These are phyloP conservation scores for Mormyrus lacerda DNA, from an alignment of 2,113 vertebrate species.

Conservation along the genomic window DNA sequence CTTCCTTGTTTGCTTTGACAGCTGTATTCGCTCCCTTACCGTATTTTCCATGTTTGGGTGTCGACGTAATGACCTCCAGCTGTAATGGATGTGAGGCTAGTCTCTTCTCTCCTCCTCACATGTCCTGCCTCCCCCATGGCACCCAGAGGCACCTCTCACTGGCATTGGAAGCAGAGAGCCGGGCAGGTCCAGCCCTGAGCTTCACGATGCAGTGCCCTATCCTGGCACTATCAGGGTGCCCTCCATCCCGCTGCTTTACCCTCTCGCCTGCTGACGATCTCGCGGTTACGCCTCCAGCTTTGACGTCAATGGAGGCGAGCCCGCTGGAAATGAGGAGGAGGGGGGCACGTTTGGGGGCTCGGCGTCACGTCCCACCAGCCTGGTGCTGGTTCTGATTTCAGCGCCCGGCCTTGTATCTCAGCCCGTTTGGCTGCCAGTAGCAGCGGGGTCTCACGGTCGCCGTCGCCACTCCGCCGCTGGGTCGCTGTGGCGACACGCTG, in stretches of 20 bases:
- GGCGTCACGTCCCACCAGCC: not conserved
- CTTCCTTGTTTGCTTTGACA: not conserved
- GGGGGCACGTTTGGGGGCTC: not conserved
- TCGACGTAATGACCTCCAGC: not conserved
- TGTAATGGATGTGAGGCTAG: not conserved
- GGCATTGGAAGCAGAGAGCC: not conserved
- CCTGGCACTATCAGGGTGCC: not conserved
- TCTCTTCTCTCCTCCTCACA: not conserved
- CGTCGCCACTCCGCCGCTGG: not conserved
- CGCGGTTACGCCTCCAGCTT: not conserved
- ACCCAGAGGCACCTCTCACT: not conserved
- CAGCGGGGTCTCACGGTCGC: not conserved
- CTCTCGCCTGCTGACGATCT: not conserved
- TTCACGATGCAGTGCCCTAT: not conserved
- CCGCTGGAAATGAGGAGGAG: not conserved
- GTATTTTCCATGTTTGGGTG: not conserved
- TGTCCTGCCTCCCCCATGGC: not conserved
- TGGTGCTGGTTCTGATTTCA: not conserved
- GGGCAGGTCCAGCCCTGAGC: not conserved
- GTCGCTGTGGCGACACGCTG: not conserved
- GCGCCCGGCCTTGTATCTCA: not conserved
- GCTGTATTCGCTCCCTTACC: not conserved
- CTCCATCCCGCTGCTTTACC: not conserved
- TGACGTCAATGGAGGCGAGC: not conserved
- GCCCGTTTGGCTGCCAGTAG: not conserved